Conservation (phyloP, 2,888 invertebrate species). For the Pachydiplax longipennis region DNA sequence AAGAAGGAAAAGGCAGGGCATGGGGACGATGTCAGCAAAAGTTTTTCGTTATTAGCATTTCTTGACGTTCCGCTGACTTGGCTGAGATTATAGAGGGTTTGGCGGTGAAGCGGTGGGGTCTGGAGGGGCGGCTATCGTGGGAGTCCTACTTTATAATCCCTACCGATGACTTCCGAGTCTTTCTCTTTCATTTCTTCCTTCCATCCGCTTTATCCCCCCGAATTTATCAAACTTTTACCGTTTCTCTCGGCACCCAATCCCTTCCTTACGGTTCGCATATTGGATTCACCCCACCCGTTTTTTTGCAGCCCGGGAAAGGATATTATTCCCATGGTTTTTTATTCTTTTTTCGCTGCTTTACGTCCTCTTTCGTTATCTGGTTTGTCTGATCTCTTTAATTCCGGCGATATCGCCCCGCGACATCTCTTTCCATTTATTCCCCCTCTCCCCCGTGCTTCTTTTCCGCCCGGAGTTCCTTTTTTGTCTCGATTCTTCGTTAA, state of each 20-base stretch:
- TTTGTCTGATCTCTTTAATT: too few species aligned
- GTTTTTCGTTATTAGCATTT: conserved; percentile 43
- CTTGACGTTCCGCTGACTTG: conserved; percentile 40
- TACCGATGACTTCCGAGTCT: neutral
- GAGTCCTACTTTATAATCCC: neutral
- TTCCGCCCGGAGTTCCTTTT: too few species aligned
- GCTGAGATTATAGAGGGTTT: conserved; percentile 41
- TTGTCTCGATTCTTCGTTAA: too few species aligned
- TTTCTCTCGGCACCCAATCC: neutral
- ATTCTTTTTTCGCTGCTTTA: too few species aligned
- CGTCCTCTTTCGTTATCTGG: too few species aligned
- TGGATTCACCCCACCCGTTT: neutral
- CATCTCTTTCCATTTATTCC: neutral
- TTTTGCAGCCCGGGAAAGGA: too few species aligned
- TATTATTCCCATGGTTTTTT: too few species aligned
- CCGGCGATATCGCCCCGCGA: too few species aligned
- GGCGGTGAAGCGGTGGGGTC: neutral
- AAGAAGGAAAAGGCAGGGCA: neutral
- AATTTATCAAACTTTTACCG: neutral
- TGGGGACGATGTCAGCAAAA: conserved; percentile 37
- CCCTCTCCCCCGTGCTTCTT: neutral
- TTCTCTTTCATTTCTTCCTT: neutral
- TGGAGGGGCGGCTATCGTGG: neutral
- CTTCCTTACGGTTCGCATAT: neutral
- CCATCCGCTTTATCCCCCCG: neutral